phyloP scores from a whole-genome alignment of 2,797 vertebrate genomes.

The Psittacula echo region DNA sequence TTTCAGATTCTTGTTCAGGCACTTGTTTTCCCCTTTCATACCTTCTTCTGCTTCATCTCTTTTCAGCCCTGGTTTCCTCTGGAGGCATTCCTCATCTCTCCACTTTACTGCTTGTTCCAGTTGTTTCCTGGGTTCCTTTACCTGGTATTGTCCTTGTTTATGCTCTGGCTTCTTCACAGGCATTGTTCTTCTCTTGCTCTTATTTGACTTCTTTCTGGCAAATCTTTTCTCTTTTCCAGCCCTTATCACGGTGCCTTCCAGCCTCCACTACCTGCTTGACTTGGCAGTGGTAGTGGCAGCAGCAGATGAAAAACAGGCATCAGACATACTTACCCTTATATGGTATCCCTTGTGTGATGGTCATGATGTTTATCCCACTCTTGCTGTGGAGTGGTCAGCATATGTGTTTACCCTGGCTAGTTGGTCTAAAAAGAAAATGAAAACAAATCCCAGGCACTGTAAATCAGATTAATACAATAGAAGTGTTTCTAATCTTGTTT shows the following conservation, averaged over 20 bases:
- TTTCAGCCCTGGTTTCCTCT: not conserved
- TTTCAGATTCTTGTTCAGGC: not conserved
- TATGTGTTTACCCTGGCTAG: conserved; percentile 5
- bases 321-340: conserved; percentile 35
- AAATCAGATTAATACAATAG: conserved; percentile 28
- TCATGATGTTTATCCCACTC: not conserved
- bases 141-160: not conserved
- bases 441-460: not conserved
- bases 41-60: not conserved
- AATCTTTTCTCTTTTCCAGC: not conserved
- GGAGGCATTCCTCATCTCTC: not conserved
- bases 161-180: not conserved
- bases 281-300: conserved; percentile 25
- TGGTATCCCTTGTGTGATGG: not conserved
- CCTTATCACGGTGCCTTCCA: not conserved
- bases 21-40: not conserved
- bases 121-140: not conserved
- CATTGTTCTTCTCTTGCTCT: not conserved
- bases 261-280: not conserved
- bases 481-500: conserved; percentile 11
- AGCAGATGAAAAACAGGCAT: conserved; percentile 23
- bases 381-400: not conserved
- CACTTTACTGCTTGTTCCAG: not conserved
- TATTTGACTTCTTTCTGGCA: conserved; percentile 22
- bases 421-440: not conserved